A percentile compares a stretch with the other conserved stretches of the same genome.
Evolutionary conservation across 2,113 vertebrate genomes (phyloP).

Genomic region (Ursus arctos): DNA sequence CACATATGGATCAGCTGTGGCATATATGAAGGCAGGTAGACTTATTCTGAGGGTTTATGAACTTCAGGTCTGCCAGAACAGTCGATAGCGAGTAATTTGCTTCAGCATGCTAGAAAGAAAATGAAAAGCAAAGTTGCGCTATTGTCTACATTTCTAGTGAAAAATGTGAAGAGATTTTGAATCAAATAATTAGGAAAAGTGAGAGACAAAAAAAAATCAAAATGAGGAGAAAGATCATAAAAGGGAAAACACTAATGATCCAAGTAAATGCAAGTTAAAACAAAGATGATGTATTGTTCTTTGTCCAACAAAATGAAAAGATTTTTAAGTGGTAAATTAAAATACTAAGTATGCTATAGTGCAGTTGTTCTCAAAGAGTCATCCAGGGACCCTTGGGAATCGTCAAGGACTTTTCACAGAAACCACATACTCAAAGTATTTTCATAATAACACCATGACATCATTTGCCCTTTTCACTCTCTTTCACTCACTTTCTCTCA

Average conservation of each 20-base stretch:
- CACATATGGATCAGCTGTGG: neutral
- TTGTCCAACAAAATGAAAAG: neutral
- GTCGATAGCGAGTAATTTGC: neutral
- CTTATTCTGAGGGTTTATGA: neutral
- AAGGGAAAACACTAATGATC: neutral
- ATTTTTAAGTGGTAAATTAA: neutral
- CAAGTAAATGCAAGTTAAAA: conserved; percentile 21
- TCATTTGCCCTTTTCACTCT: neutral
- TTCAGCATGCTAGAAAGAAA: neutral
- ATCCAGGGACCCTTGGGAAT: neutral
- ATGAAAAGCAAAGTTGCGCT: neutral
- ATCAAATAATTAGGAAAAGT: neutral
- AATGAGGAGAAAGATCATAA: neutral
- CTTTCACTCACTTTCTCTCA: neutral
- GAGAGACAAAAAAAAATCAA: neutral
- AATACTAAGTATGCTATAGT: neutral
- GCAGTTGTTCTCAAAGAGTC: neutral
- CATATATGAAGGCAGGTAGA: neutral
- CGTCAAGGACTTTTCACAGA: neutral
- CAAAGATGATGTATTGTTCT: neutral
- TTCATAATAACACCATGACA: neutral
- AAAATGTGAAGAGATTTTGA: conserved; percentile 17
- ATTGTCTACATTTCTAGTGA: neutral
- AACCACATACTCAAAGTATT: neutral
- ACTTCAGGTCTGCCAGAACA: neutral